Percentiles rank a stretch among this genome's conserved stretches.
Evolutionary conservation across 2,888 invertebrate genomes (phyloP).

Genomic region (Pachymerium ferrugineum): DNA sequence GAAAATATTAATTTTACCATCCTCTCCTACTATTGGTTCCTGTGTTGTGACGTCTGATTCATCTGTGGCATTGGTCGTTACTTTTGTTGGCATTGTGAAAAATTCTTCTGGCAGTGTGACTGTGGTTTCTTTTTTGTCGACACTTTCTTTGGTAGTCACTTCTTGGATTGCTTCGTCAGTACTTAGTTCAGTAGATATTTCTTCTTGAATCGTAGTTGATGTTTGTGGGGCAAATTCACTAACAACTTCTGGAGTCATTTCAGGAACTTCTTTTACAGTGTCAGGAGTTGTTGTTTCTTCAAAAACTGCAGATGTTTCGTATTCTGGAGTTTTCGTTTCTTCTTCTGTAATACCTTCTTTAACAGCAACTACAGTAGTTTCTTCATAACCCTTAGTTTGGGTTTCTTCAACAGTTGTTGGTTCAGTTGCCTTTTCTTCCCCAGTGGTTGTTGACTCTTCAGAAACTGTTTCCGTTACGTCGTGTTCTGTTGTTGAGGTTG

Average conservation of each 20-base stretch:
- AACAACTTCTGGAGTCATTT: not conserved
- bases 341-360: not conserved
- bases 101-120: not conserved
- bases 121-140: not conserved
- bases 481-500: not conserved
- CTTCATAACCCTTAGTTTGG: not conserved
- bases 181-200: not conserved
- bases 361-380: not conserved
- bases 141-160: not conserved
- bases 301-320: not conserved
- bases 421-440: not conserved
- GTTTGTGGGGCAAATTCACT: not conserved
- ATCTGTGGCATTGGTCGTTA: not conserved
- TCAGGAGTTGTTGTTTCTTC: not conserved
- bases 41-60: not conserved
- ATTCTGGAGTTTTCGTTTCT: not conserved
- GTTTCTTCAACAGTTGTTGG: not conserved
- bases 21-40: not conserved
- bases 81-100: slow-evolving; percentile 8
- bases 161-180: not conserved
- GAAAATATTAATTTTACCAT: not conserved
- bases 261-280: not conserved
- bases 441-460: not conserved
- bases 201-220: not conserved
- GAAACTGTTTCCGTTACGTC: not conserved